phyloP scores from a whole-genome alignment of 1,140 invertebrate genomes.

The Palaemon carinicauda region DNA sequence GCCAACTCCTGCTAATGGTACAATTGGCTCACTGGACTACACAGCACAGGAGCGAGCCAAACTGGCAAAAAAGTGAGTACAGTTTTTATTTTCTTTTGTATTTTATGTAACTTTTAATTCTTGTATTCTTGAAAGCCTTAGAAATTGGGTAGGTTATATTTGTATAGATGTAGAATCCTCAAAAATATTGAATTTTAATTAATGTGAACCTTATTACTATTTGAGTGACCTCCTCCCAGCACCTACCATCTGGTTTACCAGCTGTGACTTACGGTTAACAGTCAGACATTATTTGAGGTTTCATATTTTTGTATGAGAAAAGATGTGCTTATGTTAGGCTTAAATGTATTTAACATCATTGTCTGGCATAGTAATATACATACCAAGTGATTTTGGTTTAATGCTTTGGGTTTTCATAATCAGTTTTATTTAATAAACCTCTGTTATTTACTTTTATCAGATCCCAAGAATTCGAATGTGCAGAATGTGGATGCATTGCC shows the following conservation, averaged over 20 bases:
- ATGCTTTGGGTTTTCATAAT: neutral
- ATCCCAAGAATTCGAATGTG: conserved; percentile 40
- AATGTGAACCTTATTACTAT: neutral
- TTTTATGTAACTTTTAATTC: too few species aligned
- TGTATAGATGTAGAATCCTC: too few species aligned
- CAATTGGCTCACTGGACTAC: conserved; percentile 91
- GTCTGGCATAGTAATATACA: too few species aligned
- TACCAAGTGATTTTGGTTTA: neutral
- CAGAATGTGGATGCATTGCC: conserved; percentile 31
- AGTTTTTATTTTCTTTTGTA: too few species aligned
- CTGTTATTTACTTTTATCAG: neutral
- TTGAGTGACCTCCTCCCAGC: neutral
- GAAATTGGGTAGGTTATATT: too few species aligned
- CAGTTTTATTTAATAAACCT: neutral
- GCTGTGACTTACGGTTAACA: neutral
- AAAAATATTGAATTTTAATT: neutral
- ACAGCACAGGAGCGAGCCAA: conserved; percentile 80
- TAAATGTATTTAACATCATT: too few species aligned
- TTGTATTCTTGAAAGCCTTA: too few species aligned
- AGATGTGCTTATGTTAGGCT: too few species aligned
- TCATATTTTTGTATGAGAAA: too few species aligned
- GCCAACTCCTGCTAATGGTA: conserved; percentile 86
- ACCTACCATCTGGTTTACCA: neutral
- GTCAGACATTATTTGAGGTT: too few species aligned
- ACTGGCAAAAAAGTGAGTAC: conserved; percentile 70